Evolutionary conservation across 2,797 vertebrate genomes (phyloP).

Genomic region (Mormyrus hasselquistii): DNA sequence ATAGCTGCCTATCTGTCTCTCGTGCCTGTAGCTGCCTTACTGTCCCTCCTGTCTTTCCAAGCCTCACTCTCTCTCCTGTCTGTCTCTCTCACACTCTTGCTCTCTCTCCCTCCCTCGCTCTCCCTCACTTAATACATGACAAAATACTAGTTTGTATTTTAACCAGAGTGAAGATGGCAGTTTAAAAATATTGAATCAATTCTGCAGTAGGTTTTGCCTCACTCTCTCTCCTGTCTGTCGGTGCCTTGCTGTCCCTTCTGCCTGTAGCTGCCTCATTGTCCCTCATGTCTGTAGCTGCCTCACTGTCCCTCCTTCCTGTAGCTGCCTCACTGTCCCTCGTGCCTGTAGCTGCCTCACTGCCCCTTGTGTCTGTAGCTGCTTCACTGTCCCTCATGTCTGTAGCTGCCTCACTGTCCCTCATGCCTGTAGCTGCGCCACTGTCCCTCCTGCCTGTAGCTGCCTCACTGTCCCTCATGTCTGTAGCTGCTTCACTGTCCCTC

Average conservation of each 20-base stretch:
- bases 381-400: background rate
- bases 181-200: no score
- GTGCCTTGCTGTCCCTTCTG: background rate
- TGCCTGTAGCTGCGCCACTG: background rate
- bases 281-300: background rate
- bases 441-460: background rate
- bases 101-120: no score
- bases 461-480: background rate
- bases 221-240: background rate
- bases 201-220: no score
- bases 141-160: no score
- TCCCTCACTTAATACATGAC: no score
- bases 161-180: no score
- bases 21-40: background rate
- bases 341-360: background rate
- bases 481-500: background rate
- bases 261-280: background rate
- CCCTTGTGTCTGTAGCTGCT: background rate
- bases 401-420: background rate
- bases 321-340: background rate
- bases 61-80: background rate
- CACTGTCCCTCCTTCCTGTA: background rate
- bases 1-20: background rate
- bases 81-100: background rate
- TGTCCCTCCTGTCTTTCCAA: background rate